Conservation (phyloP, 2,888 invertebrate species). For the Yponomeuta sedellus region DNA sequence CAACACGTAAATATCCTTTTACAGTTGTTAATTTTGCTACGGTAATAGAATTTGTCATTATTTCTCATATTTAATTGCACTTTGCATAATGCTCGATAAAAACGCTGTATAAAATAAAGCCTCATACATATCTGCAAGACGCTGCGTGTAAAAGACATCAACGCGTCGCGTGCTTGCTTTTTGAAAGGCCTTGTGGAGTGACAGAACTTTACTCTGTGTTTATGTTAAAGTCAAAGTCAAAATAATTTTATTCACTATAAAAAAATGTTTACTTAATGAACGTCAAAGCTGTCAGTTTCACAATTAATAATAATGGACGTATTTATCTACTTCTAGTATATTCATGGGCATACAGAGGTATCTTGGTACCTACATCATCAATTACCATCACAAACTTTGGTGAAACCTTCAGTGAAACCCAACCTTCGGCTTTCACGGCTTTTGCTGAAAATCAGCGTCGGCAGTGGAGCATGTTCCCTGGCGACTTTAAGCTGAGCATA, state of each 20-base stretch:
- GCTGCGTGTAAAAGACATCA: conserved; percentile 5
- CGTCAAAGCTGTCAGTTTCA: too few relatives aligned
- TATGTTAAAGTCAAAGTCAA: too few relatives aligned
- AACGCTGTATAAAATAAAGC: background rate
- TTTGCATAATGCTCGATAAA: background rate
- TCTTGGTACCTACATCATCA: background rate
- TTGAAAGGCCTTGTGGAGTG: background rate
- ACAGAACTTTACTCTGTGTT: background rate
- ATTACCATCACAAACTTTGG: background rate
- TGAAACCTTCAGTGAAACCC: too few relatives aligned
- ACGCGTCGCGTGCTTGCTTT: conserved; percentile 2
- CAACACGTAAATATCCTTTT: background rate
- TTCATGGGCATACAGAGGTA: background rate
- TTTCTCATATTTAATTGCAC: background rate
- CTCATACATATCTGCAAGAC: background rate
- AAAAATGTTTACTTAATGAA: too few relatives aligned
- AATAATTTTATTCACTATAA: too few relatives aligned
- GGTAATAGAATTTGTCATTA: background rate
- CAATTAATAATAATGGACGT: too few relatives aligned
- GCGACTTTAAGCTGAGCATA: too few relatives aligned
- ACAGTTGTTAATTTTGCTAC: background rate
- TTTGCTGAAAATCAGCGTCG: too few relatives aligned
- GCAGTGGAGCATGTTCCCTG: too few relatives aligned
- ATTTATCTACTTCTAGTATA: too few relatives aligned
- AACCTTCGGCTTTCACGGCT: too few relatives aligned